phyloP scores from a whole-genome alignment of 2,888 invertebrate genomes.

The Agonum fuliginosum region DNA sequence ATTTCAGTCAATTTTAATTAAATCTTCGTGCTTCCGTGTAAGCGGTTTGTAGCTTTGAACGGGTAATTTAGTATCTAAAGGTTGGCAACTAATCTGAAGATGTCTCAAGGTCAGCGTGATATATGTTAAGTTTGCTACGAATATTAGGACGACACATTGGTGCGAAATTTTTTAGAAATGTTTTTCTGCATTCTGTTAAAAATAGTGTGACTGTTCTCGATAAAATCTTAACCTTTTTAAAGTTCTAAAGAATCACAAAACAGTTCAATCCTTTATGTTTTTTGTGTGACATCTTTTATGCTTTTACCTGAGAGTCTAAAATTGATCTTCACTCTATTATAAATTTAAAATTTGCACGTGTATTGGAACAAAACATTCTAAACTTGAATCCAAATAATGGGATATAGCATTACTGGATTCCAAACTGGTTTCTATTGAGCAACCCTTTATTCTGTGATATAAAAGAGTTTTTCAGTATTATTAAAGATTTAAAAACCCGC shows the following conservation, averaged over 20 bases:
- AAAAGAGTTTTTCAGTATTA: slow-evolving; percentile 61
- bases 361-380: slow-evolving; percentile 68
- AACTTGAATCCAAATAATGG: slow-evolving; percentile 69
- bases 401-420: slow-evolving; percentile 69
- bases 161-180: not conserved
- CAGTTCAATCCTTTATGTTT: slow-evolving; percentile 21
- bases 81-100: slow-evolving; percentile 39
- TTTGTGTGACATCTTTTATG: slow-evolving; percentile 25
- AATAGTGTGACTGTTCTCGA: not conserved
- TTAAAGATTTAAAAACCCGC: slow-evolving; percentile 61
- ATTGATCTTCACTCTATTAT: slow-evolving; percentile 10
- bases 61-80: slow-evolving; percentile 42
- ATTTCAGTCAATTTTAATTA: slow-evolving; percentile 50
- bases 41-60: slow-evolving; percentile 20
- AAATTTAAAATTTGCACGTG: slow-evolving; percentile 64
- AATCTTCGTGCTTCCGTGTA: slow-evolving; percentile 42
- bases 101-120: slow-evolving; percentile 37
- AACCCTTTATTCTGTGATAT: slow-evolving; percentile 65
- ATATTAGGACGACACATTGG: no score
- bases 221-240: slow-evolving; percentile 24
- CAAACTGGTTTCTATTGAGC: slow-evolving; percentile 66
- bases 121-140: not conserved
- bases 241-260: not conserved
- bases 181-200: not conserved
- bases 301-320: not conserved